Base-by-base conservation (phyloP, 2,888 invertebrate genomes). In the Drosophila birchii region DNA sequence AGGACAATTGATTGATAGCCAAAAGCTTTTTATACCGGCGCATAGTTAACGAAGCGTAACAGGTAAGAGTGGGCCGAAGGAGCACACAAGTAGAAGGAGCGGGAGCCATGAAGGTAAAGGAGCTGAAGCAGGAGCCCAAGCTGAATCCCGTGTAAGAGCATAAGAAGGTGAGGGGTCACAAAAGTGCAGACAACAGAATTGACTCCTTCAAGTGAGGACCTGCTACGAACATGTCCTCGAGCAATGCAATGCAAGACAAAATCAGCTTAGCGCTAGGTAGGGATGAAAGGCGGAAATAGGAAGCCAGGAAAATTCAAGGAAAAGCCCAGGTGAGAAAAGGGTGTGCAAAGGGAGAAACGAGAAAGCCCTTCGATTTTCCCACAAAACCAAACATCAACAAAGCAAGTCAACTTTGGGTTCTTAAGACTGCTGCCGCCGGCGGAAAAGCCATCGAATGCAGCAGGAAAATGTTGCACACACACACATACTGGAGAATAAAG, bases 21-120 rank as follows among this genome's bases (percentile, higher is more conserved):
- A 72, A 79, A 85, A 81, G 89, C 83, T 78, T 78, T 79, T 79
- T 79, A 73, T 77, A 63, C 75, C 63, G 80, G 61, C 78, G 79
- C 76, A 81, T 83, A 87, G 85, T 79, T 87, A 83, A 83, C 87
- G 83, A 87, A 83, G 87, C 79, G 87, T 87, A 87, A 83, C 83
- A 83, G 85, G 87, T 83, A 78, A 61, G 63, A 69, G 56, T 56
- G n/a, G 32, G 64, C 70, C 61, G 66, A 20, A 5, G 20, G 9
- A 29, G n/a, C 34, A 5, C 18, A 8, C 32, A n/a, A 12, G 26
- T 5, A 26, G 26, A 5, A 5, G 34, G 3, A 57, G 43, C 56
- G 6, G 56, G 16, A 20, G 7, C 5, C 20, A 23, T 8, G 16
- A 44, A 44, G 44, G 44, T 16, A 16, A 44, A 45, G 51, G 20